phyloP scores from a whole-genome alignment of 2,113 vertebrate genomes.

The Pseudorectes ferrugineus region DNA sequence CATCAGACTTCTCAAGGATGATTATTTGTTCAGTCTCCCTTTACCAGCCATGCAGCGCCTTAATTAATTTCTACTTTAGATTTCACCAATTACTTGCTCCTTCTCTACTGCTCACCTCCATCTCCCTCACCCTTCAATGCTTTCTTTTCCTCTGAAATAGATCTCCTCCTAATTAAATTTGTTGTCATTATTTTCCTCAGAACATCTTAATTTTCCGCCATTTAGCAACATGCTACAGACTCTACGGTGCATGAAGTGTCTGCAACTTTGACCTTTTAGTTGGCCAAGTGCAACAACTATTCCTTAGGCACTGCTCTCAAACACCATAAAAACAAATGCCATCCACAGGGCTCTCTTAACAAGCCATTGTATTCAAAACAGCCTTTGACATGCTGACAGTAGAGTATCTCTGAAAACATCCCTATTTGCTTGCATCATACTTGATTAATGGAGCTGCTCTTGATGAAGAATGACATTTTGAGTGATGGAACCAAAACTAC shows the following conservation, averaged over 20 bases:
- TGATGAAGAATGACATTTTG: background rate
- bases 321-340: background rate
- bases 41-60: background rate
- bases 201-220: background rate
- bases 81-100: background rate
- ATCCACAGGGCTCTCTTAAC: background rate
- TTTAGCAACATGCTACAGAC: background rate
- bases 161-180: background rate
- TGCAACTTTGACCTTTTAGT: background rate
- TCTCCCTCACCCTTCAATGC: background rate
- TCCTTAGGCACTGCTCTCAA: background rate
- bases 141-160: background rate
- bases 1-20: background rate
- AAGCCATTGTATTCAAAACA: background rate
- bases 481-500: background rate
- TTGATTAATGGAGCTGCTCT: background rate
- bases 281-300: background rate
- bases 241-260: fast-evolving
- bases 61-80: background rate
- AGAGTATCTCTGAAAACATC: background rate
- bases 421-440: background rate
- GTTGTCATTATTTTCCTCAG: background rate
- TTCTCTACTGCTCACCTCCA: background rate
- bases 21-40: background rate
- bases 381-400: background rate